phyloP scores from a whole-genome alignment of 2,888 invertebrate genomes.

The Ethmia dodecea region DNA sequence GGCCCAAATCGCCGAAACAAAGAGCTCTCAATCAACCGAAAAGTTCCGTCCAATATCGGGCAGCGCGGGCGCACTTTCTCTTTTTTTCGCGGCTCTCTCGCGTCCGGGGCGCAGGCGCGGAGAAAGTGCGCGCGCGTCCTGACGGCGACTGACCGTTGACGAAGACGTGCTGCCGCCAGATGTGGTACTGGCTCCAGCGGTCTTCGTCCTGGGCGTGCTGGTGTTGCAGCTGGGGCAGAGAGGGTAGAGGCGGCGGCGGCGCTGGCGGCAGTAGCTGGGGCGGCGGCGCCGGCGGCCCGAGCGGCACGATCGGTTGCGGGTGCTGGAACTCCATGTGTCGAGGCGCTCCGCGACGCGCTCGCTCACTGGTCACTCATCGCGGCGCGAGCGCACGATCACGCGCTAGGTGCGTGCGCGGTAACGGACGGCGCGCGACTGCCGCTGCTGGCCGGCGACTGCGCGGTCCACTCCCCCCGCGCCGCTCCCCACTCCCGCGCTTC shows the following conservation, averaged over 20 bases:
- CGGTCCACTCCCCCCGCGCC: conserved; percentile 41
- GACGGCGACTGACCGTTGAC: conserved; percentile 82
- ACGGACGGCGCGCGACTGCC: conserved; percentile 32
- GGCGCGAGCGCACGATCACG: conserved; percentile 38
- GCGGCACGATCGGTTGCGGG: conserved; percentile 70
- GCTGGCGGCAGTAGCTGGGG: conserved; percentile 78
- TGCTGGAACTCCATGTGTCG: conserved; percentile 71
- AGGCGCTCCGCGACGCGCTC: conserved; percentile 44
- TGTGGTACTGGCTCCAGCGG: conserved; percentile 87
- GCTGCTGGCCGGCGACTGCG: conserved; percentile 25
- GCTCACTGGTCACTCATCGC: conserved; percentile 64
- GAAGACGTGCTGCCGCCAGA: conserved; percentile 88
- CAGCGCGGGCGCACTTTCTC: conserved; percentile 61
- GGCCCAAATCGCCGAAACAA: conserved; percentile 44
- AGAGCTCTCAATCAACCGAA: conserved; percentile 54
- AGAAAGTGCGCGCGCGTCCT: conserved; percentile 48
- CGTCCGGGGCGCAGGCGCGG: conserved; percentile 27
- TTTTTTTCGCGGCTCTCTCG: conserved; percentile 41
- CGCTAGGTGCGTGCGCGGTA: conserved; percentile 33
- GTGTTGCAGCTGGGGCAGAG: conserved; percentile 80
- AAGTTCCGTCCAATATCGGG: conserved; percentile 46
- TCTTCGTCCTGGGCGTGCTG: conserved; percentile 79
- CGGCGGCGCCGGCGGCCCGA: conserved; percentile 81
- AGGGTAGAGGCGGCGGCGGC: conserved; percentile 80
- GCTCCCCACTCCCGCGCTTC: conserved; percentile 39